Conservation (phyloP, 30 jellyfish, hydroid and myxozoan species). For the Hydractinia symbiolongicarpus region DNA sequence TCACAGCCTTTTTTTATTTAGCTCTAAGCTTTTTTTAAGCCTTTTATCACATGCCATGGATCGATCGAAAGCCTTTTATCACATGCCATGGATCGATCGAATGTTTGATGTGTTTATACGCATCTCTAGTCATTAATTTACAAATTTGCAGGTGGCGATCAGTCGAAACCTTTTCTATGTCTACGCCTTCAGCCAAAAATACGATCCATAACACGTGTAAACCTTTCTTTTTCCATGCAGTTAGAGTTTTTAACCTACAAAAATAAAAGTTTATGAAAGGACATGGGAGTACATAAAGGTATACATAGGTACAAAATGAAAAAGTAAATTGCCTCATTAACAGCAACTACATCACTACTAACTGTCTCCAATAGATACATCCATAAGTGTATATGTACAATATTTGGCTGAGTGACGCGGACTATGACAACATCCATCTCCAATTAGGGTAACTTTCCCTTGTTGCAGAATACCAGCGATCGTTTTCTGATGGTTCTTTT, state of each 20-base stretch:
- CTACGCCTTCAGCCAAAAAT: not conserved
- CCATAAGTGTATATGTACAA: conserved; percentile 45
- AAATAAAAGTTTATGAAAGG: not conserved
- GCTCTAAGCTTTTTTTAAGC: too few relatives aligned
- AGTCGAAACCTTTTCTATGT: too few relatives aligned
- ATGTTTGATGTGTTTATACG: not conserved
- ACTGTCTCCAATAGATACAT: not conserved
- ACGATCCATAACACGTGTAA: not conserved
- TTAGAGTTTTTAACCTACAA: not conserved
- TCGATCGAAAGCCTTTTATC: not conserved
- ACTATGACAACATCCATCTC: conserved; percentile 60
- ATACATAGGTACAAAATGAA: not conserved
- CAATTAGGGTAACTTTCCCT: not conserved
- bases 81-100: conserved; percentile 5
- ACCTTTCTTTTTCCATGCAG: not conserved
- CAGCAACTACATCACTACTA: not conserved
- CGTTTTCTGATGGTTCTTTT: too few relatives aligned
- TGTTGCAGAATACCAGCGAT: too few relatives aligned
- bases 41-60: not conserved
- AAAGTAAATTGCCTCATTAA: not conserved
- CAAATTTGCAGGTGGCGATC: not conserved
- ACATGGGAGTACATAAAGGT: not conserved
- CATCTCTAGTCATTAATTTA: not conserved
- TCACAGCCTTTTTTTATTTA: too few relatives aligned
- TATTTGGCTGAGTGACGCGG: conserved; percentile 63